Conservation (phyloP, 2,888 invertebrate species). For the Microctonus hyperodae region DNA sequence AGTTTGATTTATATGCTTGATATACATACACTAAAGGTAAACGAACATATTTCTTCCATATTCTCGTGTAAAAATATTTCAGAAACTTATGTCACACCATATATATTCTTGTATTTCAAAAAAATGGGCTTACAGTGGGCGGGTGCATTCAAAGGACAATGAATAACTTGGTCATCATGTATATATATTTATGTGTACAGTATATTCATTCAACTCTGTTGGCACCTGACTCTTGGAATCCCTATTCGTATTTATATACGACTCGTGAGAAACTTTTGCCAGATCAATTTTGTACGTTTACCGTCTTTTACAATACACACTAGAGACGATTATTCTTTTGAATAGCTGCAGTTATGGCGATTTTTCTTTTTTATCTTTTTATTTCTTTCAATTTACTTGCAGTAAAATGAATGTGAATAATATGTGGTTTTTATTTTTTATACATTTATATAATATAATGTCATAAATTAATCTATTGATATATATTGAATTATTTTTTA, state of each 20-base stretch:
- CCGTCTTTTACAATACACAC: background rate
- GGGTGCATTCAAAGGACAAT: slow-evolving; percentile 48
- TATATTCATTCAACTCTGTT: slow-evolving; percentile 39
- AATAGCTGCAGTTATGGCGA: background rate
- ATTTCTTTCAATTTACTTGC: too few species aligned
- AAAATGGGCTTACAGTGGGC: slow-evolving; percentile 54
- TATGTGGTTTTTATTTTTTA: too few species aligned
- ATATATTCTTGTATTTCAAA: slow-evolving; percentile 39
- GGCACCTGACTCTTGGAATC: slow-evolving; percentile 49
- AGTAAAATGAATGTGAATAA: too few species aligned
- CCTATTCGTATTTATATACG: background rate
- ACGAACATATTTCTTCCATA: slow-evolving; percentile 19
- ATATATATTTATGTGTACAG: background rate
- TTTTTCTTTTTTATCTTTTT: background rate
- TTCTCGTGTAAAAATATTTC: background rate
- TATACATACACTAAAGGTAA: too few species aligned
- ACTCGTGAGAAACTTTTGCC: slow-evolving; percentile 10
- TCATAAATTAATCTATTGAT: too few species aligned
- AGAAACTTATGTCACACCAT: slow-evolving; percentile 9
- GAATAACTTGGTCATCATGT: slow-evolving; percentile 40
- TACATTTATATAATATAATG: too few species aligned
- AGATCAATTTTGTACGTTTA: background rate
- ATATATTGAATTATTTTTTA: too few species aligned
- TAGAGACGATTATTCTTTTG: background rate
- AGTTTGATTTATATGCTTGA: background rate